Base-by-base conservation (phyloP, 2,797 vertebrate genomes). In the Halcyon chelicuti region DNA sequence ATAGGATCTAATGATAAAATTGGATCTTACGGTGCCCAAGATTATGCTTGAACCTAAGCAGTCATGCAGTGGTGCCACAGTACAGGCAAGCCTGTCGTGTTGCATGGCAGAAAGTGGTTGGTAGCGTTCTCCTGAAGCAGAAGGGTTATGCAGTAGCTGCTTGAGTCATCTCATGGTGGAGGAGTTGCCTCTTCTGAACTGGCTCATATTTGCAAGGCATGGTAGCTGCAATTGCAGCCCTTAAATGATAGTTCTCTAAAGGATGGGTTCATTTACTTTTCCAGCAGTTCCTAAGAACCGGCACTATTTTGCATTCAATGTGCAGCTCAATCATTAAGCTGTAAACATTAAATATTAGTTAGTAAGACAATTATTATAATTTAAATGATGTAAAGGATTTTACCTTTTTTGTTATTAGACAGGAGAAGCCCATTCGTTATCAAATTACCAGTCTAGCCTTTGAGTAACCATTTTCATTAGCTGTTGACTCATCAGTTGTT, bases 311-410 rank as follows among this genome's bases (percentile, higher is more conserved):
- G 55, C 26, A 11, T 74, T 89, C 42, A 26, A 0, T 31, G n/a
- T 76, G 71, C 42, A 73, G 26, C 57, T 82, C 57, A 57, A 77
- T 29, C 54, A 11, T 77, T 80, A 71, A 54, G 44, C 65, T 83
- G 33, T 65, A 86, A 92, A 39, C 21, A 58, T 71, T 73, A 92
- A 92, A 82, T 85, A 82, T 87, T 92, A 44, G 51, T 37, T 62
- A 92, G 61, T 29, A 77, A 87, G 72, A 40, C 44, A 65, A 44
- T 86, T 79, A 20, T 44, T 66, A 14, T 31, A 89, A 83, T 83
- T 91, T 68, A 85, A 88, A 61, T 51, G 13, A 4, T 66, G 25
- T 52, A 78, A 85, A 73, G 57, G 40, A 61, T 4, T 88, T 90
- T 46, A 44, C 3, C 3, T 2, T 74, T 58, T 55, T 68, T 70